Evolutionary conservation across 2,888 invertebrate species (phyloP).

Genomic region (Agrochola lychnidis): DNA sequence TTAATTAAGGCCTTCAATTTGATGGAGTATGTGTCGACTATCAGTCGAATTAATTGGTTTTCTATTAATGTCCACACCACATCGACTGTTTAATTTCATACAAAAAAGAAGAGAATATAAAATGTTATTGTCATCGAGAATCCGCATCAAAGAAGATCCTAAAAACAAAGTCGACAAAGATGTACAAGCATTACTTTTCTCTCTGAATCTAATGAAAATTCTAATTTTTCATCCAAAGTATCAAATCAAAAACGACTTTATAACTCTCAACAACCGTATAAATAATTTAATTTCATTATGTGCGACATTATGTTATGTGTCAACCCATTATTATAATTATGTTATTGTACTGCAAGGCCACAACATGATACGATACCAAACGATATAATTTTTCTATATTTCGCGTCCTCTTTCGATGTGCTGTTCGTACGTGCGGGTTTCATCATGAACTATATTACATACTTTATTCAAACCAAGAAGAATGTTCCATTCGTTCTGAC

Average conservation of each 20-base stretch:
- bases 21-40: no score
- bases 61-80: background rate
- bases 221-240: constrained; percentile 5
- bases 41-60: background rate
- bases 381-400: background rate
- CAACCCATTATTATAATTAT: background rate
- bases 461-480: constrained; percentile 11
- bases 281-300: constrained; percentile 1
- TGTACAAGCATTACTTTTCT: constrained; percentile 15
- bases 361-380: constrained; percentile 1
- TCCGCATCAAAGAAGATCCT: background rate
- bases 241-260: constrained; percentile 13
- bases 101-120: background rate
- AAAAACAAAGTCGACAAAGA: constrained; percentile 15
- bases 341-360: background rate
- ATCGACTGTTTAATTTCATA: background rate
- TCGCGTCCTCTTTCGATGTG: constrained; percentile 12
- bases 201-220: constrained; percentile 15
- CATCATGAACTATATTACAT: constrained; percentile 23
- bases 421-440: constrained; percentile 8
- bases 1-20: background rate
- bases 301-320: background rate
- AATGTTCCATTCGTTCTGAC: constrained; percentile 41
- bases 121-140: background rate
- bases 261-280: constrained; percentile 10